Base-by-base conservation (phyloP, 2,113 vertebrate species). In the Ceyx margarethae region DNA sequence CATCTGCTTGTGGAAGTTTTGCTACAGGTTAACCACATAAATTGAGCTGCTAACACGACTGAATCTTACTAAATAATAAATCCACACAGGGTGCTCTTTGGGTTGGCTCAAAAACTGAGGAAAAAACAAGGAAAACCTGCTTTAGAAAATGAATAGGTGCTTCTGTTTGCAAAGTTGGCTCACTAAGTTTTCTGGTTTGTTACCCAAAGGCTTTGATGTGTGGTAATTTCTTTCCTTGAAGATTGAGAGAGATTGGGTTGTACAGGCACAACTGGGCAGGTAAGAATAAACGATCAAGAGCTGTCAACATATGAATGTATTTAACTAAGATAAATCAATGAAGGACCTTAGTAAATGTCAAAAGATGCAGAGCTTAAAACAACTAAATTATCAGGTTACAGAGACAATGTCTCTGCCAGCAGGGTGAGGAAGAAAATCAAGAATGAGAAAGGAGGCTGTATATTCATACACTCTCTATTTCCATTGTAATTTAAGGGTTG, bases 281-380 rank as follows among this genome's bases (percentile, higher is more conserved):
- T 80, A 71, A 87, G 37, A 85, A 77, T 58, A 89, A 96, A 87
- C 60, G 25, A 87, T 87, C 84, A 91, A 56, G 87, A 94, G 15
- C 85, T 95, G 90, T 90, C 87, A 90, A 74, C 20, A 13, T 90
- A 62, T 46, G 85, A 83, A 93, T 67, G 76, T 85, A 81, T 68
- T 92, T 95, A 96, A 90, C 90, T 74, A 75, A 95, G 91, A 82
- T 94, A 90, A 95, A 93, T 92, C 93, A 96, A 94, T 85, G 74
- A 29, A 83, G 65, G 75, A 56, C 76, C 60, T 91, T 37, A 87
- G 87, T 43, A 94, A 95, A 91, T 91, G 82, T 85, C 90, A 90
- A 83, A 95, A 94, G 75, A 85, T 88, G 56, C 67, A 80, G 50
- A 74, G 68, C 68, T 78, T 90, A 82, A 85, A 96, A 88, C 72